Evolutionary conservation across 2,888 invertebrate species (phyloP).

Genomic region (Mystacides longicornis): DNA sequence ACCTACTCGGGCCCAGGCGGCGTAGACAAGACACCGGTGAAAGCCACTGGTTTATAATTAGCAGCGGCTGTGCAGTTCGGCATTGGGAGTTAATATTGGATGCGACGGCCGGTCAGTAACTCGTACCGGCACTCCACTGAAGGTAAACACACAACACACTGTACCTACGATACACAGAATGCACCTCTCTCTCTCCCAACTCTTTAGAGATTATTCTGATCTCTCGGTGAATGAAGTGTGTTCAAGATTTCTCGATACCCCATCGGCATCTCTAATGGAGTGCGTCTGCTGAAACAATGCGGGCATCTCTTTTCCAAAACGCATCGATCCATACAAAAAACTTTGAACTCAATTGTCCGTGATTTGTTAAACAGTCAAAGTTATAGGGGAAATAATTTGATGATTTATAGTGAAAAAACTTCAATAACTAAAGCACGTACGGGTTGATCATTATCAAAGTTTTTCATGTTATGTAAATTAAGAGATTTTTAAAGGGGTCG

Average conservation of each 20-base stretch:
- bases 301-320: not conserved
- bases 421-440: no score
- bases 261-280: not conserved
- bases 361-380: no score
- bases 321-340: not conserved
- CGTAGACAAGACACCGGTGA: slow-evolving; percentile 1
- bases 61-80: slow-evolving; percentile 4
- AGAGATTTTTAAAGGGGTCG: no score
- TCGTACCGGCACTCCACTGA: not conserved
- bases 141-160: not conserved
- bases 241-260: not conserved
- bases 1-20: not conserved
- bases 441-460: no score
- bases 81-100: slow-evolving; percentile 7
- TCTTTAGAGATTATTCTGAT: not conserved
- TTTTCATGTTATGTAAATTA: no score
- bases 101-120: slow-evolving; percentile 3
- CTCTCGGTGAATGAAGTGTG: not conserved
- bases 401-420: no score
- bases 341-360: not conserved
- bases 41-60: slow-evolving; percentile 7
- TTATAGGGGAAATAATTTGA: no score
- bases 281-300: not conserved
- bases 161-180: not conserved
- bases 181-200: not conserved